A percentile compares a stretch with the other conserved stretches of the same genome.
Conservation (phyloP, 2,113 vertebrate genomes). For the Rostratula benghalensis region DNA sequence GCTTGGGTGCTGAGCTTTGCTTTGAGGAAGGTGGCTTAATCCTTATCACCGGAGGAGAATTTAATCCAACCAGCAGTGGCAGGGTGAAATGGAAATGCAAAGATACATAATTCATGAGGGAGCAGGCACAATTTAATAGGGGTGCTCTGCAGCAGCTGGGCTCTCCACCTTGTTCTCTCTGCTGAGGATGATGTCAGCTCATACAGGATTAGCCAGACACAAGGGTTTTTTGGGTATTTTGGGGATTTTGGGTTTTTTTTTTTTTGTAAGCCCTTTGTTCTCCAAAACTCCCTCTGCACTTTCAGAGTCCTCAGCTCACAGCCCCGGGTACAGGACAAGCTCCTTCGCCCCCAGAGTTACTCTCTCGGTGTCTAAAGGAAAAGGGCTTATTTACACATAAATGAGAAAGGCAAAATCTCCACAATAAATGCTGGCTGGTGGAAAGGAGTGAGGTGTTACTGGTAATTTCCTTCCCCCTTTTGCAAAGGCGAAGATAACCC, state of each 20-base stretch:
- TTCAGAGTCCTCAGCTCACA: not conserved
- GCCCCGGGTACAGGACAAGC: not conserved
- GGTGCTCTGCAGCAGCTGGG: not conserved
- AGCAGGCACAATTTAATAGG: not conserved
- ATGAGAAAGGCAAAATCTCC: not conserved
- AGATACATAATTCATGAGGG: constrained; percentile 39
- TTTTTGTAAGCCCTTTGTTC: not conserved
- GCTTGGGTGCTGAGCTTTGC: not conserved
- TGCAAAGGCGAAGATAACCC: not conserved
- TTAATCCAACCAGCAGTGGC: not conserved
- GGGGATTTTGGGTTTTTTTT: too few relatives aligned
- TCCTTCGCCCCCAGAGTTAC: not conserved
- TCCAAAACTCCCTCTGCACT: not conserved
- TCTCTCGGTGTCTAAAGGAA: not conserved
- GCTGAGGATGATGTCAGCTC: not conserved
- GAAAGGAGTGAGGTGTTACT: not conserved
- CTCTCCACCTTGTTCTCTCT: not conserved
- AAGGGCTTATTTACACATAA: constrained; percentile 43
- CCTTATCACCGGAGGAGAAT: not conserved
- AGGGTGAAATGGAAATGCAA: not conserved
- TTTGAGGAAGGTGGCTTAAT: not conserved
- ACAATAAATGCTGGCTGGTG: not conserved
- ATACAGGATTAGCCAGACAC: not conserved
- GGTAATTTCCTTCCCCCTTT: not conserved
- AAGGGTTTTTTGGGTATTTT: not conserved